Evolutionary conservation across 2,888 invertebrate species (phyloP).

Genomic region (Dione juno): DNA sequence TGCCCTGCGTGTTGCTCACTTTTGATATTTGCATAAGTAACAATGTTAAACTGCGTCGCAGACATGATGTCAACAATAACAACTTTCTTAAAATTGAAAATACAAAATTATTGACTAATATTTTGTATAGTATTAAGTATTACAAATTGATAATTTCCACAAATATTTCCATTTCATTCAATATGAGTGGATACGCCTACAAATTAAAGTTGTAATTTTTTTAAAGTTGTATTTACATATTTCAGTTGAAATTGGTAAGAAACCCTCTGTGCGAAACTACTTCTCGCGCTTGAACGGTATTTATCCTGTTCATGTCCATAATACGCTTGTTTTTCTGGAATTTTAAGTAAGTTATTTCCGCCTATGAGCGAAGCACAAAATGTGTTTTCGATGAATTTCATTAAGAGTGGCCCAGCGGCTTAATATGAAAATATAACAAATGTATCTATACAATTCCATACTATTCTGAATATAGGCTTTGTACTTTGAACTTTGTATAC

Average conservation of each 20-base stretch:
- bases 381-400: not conserved
- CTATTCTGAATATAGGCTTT: no score
- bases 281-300: no score
- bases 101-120: not conserved
- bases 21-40: constrained; percentile 37
- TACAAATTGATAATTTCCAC: no score
- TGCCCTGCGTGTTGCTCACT: constrained; percentile 52
- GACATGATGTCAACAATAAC: not conserved
- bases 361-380: not conserved
- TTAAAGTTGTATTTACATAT: no score
- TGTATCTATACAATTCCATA: no score
- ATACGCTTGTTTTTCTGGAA: not conserved
- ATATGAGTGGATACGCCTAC: no score
- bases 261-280: no score
- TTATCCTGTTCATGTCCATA: not conserved
- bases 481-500: no score
- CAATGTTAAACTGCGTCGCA: not conserved
- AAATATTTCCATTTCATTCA: no score
- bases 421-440: not conserved
- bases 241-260: no score
- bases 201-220: no score
- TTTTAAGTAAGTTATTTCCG: not conserved
- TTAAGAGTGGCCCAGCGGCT: not conserved
- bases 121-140: no score
- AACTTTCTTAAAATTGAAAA: not conserved